Conservation (phyloP, 2,113 vertebrate genomes). For the Cynopterus brachyotis region DNA sequence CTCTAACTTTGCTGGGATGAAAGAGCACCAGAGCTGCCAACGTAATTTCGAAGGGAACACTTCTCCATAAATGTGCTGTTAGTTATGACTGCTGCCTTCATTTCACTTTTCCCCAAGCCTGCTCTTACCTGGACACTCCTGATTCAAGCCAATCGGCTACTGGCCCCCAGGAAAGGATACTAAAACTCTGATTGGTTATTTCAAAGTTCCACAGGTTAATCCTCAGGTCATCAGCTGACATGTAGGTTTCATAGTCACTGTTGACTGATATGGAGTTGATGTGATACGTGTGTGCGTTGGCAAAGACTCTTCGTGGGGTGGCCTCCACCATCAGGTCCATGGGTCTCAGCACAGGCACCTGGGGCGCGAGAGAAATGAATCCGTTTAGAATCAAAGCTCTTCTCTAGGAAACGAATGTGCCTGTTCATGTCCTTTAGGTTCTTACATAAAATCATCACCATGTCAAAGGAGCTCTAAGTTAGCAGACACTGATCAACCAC, state of each 20-base stretch:
- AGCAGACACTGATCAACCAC: not conserved
- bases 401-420: not conserved
- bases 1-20: not conserved
- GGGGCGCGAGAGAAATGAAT: slow-evolving; percentile 64
- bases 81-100: not conserved
- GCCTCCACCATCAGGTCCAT: slow-evolving; percentile 99
- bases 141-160: not conserved
- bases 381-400: not conserved
- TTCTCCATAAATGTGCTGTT: not conserved
- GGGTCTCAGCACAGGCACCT: slow-evolving; percentile 95
- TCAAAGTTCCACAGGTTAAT: slow-evolving; percentile 98
- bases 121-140: slow-evolving; percentile 47
- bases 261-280: slow-evolving; percentile 99
- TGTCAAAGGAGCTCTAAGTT: not conserved
- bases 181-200: slow-evolving; percentile 98
- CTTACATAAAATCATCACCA: not conserved
- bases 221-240: slow-evolving; percentile 96
- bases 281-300: slow-evolving; percentile 97
- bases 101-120: not conserved
- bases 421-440: not conserved
- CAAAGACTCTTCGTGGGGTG: slow-evolving; percentile 92
- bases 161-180: slow-evolving; percentile 89
- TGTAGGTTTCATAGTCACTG: slow-evolving; percentile 97
- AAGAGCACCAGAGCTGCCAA: not conserved
- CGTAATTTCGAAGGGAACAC: not conserved